Base-by-base conservation (phyloP, 2,888 invertebrate species). In the Belgica antarctica region DNA sequence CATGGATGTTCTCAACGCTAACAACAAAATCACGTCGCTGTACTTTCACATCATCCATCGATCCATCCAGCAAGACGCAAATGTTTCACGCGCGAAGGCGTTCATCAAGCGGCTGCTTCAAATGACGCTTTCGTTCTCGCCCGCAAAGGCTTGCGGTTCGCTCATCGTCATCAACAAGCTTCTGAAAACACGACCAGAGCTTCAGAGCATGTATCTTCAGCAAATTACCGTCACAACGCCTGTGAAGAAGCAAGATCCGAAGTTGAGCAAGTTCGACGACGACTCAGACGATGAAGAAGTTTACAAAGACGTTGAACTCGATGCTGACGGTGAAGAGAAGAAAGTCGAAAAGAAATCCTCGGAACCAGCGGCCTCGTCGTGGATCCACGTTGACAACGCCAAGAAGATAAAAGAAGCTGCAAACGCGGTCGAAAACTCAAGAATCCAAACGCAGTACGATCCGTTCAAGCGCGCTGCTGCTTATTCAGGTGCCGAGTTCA, bases 41-140 rank as follows among this genome's bases (percentile, higher is more conserved):
- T 86, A 96, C 73, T 83, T 97, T 73, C 94, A 94, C 75, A 85
- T 98, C 71, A 79, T 96, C 19, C 95, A 89, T 80, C 90, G 92
- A 77, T 89, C 94, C 47, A 81, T 97, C 75, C 87, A 88, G 75
- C 87, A 85, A 72, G 98, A 99, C 81, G 81, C 82, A 3, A 87
- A 89, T 73, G 77, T 85, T 0, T 79, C 84, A 2, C 81, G 98
- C 62, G 84, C 91, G 0, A 85, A 88, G 76, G 89, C 94, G 1
- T 94, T 97, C 77, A 80, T 94, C 0, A 98, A 97, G 80, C 82
- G 95, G 25, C 80, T 94, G 70, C 80, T 95, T 8, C 84, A 88
- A 79, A 75, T 89, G 63, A 82, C 87, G n/a, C 79, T 87, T 17
- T 87, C 88, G 74, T 86, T 88, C 76, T 85, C 87, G 12, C 87